Percentiles rank a stretch among this genome's conserved stretches.
Evolutionary conservation across 1,140 invertebrate species (phyloP).

Genomic region (Lepidurus couesii): DNA sequence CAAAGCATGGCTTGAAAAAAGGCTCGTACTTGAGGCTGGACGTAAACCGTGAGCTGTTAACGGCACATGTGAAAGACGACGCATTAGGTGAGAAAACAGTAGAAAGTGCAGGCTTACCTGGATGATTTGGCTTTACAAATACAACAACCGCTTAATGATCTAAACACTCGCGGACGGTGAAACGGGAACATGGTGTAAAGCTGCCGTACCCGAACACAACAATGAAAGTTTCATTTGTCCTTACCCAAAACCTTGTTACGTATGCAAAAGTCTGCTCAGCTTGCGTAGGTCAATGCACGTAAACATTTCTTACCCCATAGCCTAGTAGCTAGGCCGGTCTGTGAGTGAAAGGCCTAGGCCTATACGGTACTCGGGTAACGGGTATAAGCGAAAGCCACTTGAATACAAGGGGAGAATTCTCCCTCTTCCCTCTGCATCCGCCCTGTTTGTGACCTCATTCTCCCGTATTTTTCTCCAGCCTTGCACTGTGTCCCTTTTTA

Average conservation of each 20-base stretch:
- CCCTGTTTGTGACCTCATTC: conserved; percentile 5
- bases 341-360: neutral
- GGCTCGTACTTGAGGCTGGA: conserved; percentile 80
- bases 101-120: conserved; percentile 49
- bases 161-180: conserved; percentile 81
- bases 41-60: conserved; percentile 71
- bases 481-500: neutral
- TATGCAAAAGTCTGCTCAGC: neutral
- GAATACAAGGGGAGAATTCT: neutral
- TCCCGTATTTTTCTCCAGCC: neutral
- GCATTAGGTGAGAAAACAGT: conserved; percentile 23
- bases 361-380: conserved; percentile 1
- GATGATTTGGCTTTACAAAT: conserved; percentile 84
- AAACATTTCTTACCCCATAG: neutral
- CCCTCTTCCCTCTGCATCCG: neutral
- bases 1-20: conserved; percentile 77
- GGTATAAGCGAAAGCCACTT: conserved; percentile 1
- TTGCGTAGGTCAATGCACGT: conserved; percentile 21
- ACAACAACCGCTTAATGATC: conserved; percentile 75
- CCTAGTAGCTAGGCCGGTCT: neutral
- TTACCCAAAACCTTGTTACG: neutral
- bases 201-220: neutral
- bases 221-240: neutral
- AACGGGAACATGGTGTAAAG: conserved; percentile 69
- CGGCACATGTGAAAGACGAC: conserved; percentile 36